Evolutionary conservation across 2,113 vertebrate species (phyloP), one percentile per base, ranked within the genome.

Genomic region (Serilophus lunatus): DNA sequence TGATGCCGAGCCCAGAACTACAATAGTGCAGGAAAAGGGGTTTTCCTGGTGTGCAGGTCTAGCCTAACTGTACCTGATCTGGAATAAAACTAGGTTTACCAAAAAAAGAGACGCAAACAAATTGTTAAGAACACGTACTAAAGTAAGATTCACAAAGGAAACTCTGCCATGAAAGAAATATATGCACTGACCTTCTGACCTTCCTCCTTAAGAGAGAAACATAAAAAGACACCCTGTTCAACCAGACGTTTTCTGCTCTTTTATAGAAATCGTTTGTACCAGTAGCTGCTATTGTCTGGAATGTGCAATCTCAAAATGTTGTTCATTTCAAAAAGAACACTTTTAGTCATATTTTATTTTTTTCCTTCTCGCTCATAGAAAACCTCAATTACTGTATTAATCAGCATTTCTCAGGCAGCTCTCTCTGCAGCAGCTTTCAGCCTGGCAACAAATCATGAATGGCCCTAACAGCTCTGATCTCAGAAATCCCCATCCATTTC

Each of bases 321-420:
- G 94, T 89, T 97, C 91, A 92, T 97, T 97, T 97, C 95, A 97
- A 84, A 97, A 93, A 94, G 82, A 81, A 61, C 90, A 75, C 42
- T 97, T 97, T 98, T 95, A 97, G 96, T 97, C 95, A 96, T 88
- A 75, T 96, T 96, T 97, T 63, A 95, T 86, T 97, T 95, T 96
- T 96, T 92, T 88, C 96, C 87, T 95, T 95, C 81, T 95, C 31
- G 29, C 96, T 96, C 90, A 95, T 61, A 94, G 92, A 95, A 97
- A 97, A 94, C 94, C 93, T 96, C 96, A 96, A 96, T 96, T 95
- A 97, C 91, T 92, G 96, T 97, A 97, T 97, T 97, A 97, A 97
- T 97, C 97, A 97, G 97, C 97, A 96, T 95, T 98, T 98, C 96
- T 97, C 92, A 97, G 93, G 95, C 93, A 96, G 91, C 86, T 76